Evolutionary conservation across 2,888 invertebrate species (phyloP).

Genomic region (Willowsia nigromaculata): DNA sequence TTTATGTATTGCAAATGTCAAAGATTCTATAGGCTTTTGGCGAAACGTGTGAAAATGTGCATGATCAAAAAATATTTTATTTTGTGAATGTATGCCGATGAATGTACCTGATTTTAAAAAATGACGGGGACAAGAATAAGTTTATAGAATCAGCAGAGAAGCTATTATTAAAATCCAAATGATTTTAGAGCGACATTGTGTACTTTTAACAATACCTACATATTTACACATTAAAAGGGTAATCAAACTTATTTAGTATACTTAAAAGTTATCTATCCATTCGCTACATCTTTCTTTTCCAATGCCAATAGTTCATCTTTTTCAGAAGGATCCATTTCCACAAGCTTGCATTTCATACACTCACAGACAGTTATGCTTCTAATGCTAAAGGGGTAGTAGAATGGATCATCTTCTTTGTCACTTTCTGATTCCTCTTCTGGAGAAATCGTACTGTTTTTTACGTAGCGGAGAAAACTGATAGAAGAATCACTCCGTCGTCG

Average conservation of each 20-base stretch:
- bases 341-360: not conserved
- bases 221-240: not conserved
- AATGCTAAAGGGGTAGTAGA: not conserved
- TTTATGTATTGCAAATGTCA: not conserved
- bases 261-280: too few relatives aligned
- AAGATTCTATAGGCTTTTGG: not conserved
- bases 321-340: not conserved
- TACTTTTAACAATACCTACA: not conserved
- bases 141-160: not conserved
- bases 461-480: not conserved
- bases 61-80: not conserved
- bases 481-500: not conserved
- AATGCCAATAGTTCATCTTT: not conserved
- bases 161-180: not conserved
- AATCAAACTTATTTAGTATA: too few relatives aligned
- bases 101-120: slow-evolving; percentile 26
- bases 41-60: not conserved
- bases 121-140: not conserved
- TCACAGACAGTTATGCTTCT: slow-evolving; percentile 20
- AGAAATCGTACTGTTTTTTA: not conserved
- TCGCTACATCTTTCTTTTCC: not conserved
- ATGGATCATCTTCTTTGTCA: not conserved
- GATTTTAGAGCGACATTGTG: not conserved
- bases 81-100: not conserved
- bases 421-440: not conserved